A percentile compares a stretch with the other conserved stretches of the same genome.
phyloP scores from a whole-genome alignment of 2,113 vertebrate species.

The Neomonachus schauinslandi region DNA sequence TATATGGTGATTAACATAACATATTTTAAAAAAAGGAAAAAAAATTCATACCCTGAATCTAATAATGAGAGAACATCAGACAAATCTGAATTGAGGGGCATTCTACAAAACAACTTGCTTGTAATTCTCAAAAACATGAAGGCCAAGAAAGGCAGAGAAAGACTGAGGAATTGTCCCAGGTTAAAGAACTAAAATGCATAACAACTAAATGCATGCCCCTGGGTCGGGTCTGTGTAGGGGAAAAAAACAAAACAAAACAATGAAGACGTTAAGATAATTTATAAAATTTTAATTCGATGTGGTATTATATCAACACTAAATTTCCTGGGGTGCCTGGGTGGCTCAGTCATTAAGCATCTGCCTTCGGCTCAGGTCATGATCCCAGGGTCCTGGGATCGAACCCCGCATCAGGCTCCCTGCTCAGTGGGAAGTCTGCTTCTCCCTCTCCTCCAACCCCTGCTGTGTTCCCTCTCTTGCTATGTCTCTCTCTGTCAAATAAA shows the following conservation, averaged over 20 bases:
- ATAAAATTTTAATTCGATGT: neutral
- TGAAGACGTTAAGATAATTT: neutral
- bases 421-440: too few species aligned
- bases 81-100: neutral
- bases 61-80: neutral
- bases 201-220: neutral
- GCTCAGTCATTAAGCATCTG: too few species aligned
- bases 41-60: constrained; percentile 33
- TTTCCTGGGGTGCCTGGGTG: neutral
- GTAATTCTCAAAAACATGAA: constrained; percentile 7
- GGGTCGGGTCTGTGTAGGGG: neutral
- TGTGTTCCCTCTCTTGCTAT: too few species aligned
- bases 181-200: constrained; percentile 24
- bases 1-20: too few species aligned
- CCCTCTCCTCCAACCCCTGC: too few species aligned
- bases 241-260: neutral
- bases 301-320: neutral
- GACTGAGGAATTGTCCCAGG: neutral
- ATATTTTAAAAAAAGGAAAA: neutral
- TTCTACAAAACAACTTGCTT: constrained; percentile 31
- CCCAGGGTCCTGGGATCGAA: too few species aligned
- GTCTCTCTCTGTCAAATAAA: too few species aligned
- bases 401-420: too few species aligned
- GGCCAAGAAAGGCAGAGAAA: constrained; percentile 26
- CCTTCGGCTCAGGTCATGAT: too few species aligned